Evolutionary conservation across 2,797 vertebrate species (phyloP), one percentile per base, ranked within the genome.

Genomic region (Halcyon leucocephala): DNA sequence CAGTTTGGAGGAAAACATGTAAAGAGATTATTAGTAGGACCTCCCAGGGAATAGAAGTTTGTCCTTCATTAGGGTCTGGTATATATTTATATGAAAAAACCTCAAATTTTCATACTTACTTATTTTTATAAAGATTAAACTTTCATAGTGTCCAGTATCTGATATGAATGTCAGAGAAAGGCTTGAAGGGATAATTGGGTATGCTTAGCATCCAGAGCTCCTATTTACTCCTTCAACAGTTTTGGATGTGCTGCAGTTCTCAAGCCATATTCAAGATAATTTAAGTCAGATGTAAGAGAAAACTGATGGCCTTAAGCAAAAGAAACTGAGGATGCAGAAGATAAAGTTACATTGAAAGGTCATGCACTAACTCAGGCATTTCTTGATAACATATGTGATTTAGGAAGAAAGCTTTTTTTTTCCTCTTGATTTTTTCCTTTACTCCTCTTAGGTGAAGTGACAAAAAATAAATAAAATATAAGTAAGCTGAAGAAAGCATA

Each of bases 231-330:
- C 49, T 67, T 73, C 37, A 57, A 1, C 12, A 76, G 2, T 54
- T 91, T 55, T 37, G 49, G 11, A 42, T 58, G 16, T 62, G 21
- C 49, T 72, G 28, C 33, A 65, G 2, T 90, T 81, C n/a, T 83
- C 25, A 67, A 76, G 10, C 22, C 44, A 14, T 48, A 69, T 35
- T 89, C 57, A 81, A 67, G 54, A 65, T 54, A 26, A 51, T 52
- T 82, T 42, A 57, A 73, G 26, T 82, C 46, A 86, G 73, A 44
- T 9, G 6, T 21, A 65, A 42, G n/a, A 83, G 66, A 66, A 73
- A 22, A 62, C 31, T n/a, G 28, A 77, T 73, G 35, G 18, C 51
- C 62, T 82, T 92, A 77, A 93, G 77, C n/a, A 77, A 87, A 77
- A 86, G 35, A 80, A 86, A 82, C 9, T 39, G 57, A 85, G 58